These are phyloP conservation scores for Drosophila simulans DNA, from an alignment of 1,140 invertebrate species.

Conservation along the genomic window DNA sequence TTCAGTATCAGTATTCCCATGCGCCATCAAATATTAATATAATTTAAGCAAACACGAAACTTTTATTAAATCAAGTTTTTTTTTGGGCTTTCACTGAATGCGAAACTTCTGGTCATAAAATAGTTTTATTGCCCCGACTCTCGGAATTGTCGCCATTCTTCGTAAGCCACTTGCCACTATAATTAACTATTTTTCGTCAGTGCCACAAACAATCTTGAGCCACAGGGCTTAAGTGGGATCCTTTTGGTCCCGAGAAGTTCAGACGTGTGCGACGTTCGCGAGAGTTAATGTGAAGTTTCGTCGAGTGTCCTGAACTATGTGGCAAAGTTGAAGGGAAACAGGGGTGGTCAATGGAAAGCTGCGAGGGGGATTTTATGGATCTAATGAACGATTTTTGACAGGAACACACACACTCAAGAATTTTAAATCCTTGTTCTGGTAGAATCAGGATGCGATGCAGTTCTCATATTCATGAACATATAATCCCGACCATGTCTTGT, in stretches of 20 bases:
- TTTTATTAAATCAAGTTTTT: conserved; percentile 72
- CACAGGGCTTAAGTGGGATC: conserved; percentile 35
- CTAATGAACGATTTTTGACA: too few species aligned
- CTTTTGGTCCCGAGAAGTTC: conserved; percentile 38
- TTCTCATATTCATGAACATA: not conserved
- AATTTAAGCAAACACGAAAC: conserved; percentile 47
- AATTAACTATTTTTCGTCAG: conserved; percentile 77
- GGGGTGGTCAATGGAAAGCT: not conserved
- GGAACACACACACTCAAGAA: too few species aligned
- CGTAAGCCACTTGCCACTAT: conserved; percentile 72
- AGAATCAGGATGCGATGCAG: too few species aligned
- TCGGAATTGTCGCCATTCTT: conserved; percentile 59
- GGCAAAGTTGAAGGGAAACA: conserved; percentile 41
- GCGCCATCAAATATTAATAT: conserved; percentile 54
- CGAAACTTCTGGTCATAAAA: conserved; percentile 70
- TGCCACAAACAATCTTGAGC: conserved; percentile 43
- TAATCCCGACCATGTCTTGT: not conserved
- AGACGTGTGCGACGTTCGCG: conserved; percentile 49
- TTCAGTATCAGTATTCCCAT: not conserved
- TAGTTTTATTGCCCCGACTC: conserved; percentile 69
- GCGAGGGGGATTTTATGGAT: not conserved
- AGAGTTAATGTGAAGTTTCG: conserved; percentile 66
- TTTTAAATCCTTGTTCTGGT: too few species aligned
- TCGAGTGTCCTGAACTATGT: conserved; percentile 56
- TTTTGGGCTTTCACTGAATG: conserved; percentile 3